Conservation (phyloP, 2,113 vertebrate genomes). For the Oreochromis spilurus region DNA sequence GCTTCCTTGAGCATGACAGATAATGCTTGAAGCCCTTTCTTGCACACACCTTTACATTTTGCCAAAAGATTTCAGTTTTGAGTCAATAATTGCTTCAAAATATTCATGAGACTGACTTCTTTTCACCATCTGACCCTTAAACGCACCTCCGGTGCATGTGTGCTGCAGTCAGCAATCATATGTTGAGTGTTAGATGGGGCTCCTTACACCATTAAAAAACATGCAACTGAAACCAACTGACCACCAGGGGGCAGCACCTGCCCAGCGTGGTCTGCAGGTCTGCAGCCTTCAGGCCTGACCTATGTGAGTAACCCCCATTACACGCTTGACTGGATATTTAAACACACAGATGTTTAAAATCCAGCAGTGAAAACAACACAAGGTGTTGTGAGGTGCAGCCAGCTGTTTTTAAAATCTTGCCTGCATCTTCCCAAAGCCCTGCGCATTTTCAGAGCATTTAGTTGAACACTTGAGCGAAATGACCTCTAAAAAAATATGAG, state of each 20-base stretch:
- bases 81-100: neutral
- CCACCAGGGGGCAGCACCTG: slow-evolving; percentile 50
- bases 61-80: neutral
- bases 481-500: neutral
- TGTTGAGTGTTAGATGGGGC: neutral
- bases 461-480: neutral
- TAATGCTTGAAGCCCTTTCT: neutral
- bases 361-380: neutral
- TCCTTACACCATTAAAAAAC: rapidly evolving
- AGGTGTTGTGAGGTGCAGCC: neutral
- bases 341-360: neutral
- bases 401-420: neutral
- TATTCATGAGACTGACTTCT: neutral
- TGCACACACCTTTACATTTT: neutral
- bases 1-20: neutral
- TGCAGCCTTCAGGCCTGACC: neutral
- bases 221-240: neutral
- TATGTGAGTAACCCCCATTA: neutral
- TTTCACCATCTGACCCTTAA: neutral
- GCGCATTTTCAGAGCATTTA: neutral
- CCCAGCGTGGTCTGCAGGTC: neutral
- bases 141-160: neutral
- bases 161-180: neutral
- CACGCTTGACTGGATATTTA: neutral
- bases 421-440: neutral